These are phyloP conservation scores for Patella depressa DNA, from an alignment of 2,888 invertebrate species.

Conservation along the genomic window DNA sequence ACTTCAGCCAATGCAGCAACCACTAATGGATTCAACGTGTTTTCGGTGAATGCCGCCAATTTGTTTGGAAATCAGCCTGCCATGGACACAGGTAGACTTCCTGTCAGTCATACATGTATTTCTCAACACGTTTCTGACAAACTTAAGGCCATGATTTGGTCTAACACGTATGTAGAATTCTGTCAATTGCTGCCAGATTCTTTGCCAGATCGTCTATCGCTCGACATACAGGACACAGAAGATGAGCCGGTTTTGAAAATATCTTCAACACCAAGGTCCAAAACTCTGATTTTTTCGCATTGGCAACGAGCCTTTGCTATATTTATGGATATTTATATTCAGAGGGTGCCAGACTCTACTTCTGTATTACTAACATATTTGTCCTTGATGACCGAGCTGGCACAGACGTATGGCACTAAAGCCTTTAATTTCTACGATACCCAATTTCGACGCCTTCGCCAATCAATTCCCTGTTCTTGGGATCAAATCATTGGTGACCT, in stretches of 20 bases:
- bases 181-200: background rate
- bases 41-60: too few species aligned
- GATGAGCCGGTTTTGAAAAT: background rate
- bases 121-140: too few species aligned
- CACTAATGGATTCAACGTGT: too few species aligned
- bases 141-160: too few species aligned
- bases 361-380: background rate
- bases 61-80: too few species aligned
- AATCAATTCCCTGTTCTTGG: background rate
- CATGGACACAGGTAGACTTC: too few species aligned
- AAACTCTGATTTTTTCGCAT: background rate
- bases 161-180: too few species aligned
- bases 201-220: background rate
- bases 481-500: background rate
- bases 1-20: too few species aligned
- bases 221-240: background rate
- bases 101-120: too few species aligned
- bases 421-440: background rate
- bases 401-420: background rate
- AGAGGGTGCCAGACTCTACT: background rate
- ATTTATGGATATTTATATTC: background rate
- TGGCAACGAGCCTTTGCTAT: background rate
- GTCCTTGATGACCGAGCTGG: background rate
- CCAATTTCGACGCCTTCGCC: background rate
- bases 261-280: background rate